These are phyloP conservation scores for Neodiprion lecontei DNA, from an alignment of 1,140 invertebrate genomes.

Conservation along the genomic window DNA sequence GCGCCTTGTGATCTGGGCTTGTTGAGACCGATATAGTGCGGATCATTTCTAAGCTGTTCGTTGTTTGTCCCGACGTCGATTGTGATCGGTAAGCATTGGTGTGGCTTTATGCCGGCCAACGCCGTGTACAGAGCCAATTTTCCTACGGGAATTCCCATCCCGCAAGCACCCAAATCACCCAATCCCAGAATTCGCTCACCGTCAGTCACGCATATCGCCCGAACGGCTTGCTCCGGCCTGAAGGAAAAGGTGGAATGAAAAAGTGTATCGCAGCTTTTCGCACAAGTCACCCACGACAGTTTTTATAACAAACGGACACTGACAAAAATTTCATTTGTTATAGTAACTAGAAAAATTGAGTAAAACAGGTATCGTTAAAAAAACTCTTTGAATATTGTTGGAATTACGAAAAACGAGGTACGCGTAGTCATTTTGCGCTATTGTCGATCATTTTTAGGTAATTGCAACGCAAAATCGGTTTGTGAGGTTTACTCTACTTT, in stretches of 20 bases:
- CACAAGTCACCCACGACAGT: too few species aligned
- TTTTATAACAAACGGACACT: too few species aligned
- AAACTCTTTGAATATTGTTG: too few species aligned
- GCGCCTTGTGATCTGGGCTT: constrained; percentile 85
- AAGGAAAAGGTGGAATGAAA: constrained; percentile 29
- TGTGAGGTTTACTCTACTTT: too few species aligned
- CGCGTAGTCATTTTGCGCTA: too few species aligned
- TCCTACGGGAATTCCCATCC: constrained; percentile 96
- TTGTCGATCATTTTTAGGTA: too few species aligned
- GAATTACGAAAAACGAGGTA: too few species aligned
- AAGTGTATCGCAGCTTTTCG: constrained; percentile 1
- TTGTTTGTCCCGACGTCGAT: constrained; percentile 95
- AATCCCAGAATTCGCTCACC: constrained; percentile 94
- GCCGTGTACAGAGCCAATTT: constrained; percentile 94
- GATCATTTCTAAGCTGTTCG: constrained; percentile 88
- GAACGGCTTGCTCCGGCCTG: constrained; percentile 92
- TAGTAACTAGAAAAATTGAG: too few species aligned
- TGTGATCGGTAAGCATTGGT: constrained; percentile 90
- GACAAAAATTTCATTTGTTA: too few species aligned
- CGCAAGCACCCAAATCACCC: constrained; percentile 92
- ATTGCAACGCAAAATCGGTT: too few species aligned
- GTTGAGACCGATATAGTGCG: constrained; percentile 92
- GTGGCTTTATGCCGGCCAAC: constrained; percentile 90
- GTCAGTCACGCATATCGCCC: constrained; percentile 94
- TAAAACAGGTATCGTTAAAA: too few species aligned